A percentile compares a stretch with the other conserved stretches of the same genome.
phyloP scores from a whole-genome alignment of 1,140 invertebrate species.

The Pseudomyrmex flavicornis region DNA sequence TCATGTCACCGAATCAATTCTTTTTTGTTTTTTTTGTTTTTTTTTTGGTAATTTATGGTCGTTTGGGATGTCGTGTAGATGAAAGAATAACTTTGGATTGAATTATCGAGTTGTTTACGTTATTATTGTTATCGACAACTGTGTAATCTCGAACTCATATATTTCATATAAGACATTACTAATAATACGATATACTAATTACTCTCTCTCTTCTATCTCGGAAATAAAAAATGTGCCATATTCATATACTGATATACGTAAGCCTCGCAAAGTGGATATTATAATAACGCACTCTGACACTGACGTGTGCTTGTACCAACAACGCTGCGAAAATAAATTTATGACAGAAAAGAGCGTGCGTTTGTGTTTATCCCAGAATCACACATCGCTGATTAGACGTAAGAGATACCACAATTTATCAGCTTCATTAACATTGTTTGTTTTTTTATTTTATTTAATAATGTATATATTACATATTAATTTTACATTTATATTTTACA shows the following conservation, averaged over 20 bases:
- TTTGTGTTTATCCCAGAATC: constrained; percentile 71
- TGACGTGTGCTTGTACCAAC: constrained; percentile 71
- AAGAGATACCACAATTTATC: constrained; percentile 8
- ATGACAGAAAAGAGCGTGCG: constrained; percentile 71
- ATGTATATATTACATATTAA: no score
- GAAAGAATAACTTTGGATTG: neutral
- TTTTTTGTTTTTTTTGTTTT: neutral
- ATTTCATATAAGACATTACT: neutral
- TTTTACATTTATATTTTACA: no score
- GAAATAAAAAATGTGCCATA: constrained; percentile 62
- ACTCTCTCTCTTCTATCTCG: neutral
- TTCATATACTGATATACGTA: constrained; percentile 65
- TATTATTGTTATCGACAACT: constrained; percentile 12
- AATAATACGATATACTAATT: neutral
- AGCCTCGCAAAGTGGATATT: constrained; percentile 64
- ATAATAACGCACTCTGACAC: constrained; percentile 65
- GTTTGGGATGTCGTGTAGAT: neutral
- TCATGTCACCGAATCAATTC: constrained; percentile 23
- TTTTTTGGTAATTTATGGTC: neutral
- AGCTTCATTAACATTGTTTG: neutral
- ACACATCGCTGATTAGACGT: constrained; percentile 27
- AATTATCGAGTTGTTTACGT: neutral
- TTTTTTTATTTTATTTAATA: neutral
- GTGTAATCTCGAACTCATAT: constrained; percentile 20
- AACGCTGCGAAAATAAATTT: constrained; percentile 78